Evolutionary conservation across 2,888 invertebrate genomes (phyloP), one percentile per base, ranked within the genome.

Genomic region (Tortrix viridana): DNA sequence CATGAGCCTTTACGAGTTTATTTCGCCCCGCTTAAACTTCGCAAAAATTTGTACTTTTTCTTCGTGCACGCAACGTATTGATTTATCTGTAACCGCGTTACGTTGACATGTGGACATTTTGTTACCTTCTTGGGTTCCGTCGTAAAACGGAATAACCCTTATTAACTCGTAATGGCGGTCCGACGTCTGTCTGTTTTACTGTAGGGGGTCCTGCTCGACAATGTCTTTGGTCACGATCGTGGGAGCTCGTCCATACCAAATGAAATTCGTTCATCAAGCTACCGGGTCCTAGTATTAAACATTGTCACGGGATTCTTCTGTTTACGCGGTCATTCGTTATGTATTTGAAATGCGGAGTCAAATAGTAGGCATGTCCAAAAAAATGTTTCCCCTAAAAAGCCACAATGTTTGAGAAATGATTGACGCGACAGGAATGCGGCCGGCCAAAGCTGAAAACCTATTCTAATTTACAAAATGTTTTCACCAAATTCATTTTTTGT

Each of bases 1-100:
- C 77, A 75, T 79, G 77, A 75, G 66, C 44, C 77, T 75, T 73
- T 71, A 73, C 76, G 79, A 79, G 81, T 79, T 80, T 79, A 81
- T 82, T 81, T 78, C 68, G 62, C 64, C 69, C 69, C 70, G 67
- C 71, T 76, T 75, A 74, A 81, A 75, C 67, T 76, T 74, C 60
- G 68, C 59, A 54, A 57, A 70, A 71, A 70, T 67, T 70, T 67
- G 59, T 56, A 62, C 66, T 64, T 60, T 50, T 62, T 43, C 23
- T 43, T 47, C 26, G 5, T 50, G 43, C 23, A 41, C 48, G 26
- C 44, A 16, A 49, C 43, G 32, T 63, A 63, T 58, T 58, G 57
- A 63, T 63, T 53, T 63, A 57, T 52, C 38, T 44, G 23, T 62
- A 52, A 46, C 49, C 20, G 52, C 32, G 57, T 57, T 26, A 52